Percentiles rank a stretch among this genome's conserved stretches.
Conservation (phyloP, 2,888 invertebrate genomes). For the Thera britannica region DNA sequence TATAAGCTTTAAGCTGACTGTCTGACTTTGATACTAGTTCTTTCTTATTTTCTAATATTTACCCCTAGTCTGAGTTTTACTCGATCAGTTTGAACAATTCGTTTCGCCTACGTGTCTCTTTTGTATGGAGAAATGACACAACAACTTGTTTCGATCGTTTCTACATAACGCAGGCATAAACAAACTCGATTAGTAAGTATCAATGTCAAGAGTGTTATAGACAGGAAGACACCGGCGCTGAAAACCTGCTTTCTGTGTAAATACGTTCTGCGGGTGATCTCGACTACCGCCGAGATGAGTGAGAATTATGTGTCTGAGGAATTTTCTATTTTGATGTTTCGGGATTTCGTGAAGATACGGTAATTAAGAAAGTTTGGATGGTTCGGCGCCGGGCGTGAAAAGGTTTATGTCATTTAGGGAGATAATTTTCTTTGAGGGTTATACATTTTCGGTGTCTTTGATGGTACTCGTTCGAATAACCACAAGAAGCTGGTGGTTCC, state of each 20-base stretch:
- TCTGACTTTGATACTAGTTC: too few species aligned
- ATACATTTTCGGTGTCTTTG: not conserved
- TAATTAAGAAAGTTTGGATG: conserved; percentile 35
- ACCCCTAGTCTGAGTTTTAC: too few species aligned
- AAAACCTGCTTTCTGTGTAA: conserved; percentile 7
- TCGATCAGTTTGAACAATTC: too few species aligned
- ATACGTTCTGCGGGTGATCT: conserved; percentile 51
- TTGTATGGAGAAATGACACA: too few species aligned
- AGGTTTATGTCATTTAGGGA: conserved; percentile 23
- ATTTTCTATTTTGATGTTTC: conserved; percentile 40
- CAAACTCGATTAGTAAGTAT: too few species aligned
- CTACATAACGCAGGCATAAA: too few species aligned
- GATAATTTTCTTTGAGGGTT: conserved; percentile 17
- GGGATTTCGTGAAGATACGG: conserved; percentile 32
- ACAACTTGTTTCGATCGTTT: too few species aligned
- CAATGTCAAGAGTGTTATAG: too few species aligned
- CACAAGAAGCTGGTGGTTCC: not conserved
- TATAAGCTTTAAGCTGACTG: too few species aligned
- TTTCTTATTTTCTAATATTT: too few species aligned
- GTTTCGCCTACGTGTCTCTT: too few species aligned
- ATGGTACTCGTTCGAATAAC: not conserved
- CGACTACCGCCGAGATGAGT: conserved; percentile 62
- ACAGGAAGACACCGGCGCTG: not conserved
- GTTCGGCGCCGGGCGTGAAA: conserved; percentile 21
- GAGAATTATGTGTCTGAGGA: conserved; percentile 62